These are phyloP conservation scores for Cryptomyrus ogoouensis DNA, from an alignment of 2,113 vertebrate species.

Conservation along the genomic window DNA sequence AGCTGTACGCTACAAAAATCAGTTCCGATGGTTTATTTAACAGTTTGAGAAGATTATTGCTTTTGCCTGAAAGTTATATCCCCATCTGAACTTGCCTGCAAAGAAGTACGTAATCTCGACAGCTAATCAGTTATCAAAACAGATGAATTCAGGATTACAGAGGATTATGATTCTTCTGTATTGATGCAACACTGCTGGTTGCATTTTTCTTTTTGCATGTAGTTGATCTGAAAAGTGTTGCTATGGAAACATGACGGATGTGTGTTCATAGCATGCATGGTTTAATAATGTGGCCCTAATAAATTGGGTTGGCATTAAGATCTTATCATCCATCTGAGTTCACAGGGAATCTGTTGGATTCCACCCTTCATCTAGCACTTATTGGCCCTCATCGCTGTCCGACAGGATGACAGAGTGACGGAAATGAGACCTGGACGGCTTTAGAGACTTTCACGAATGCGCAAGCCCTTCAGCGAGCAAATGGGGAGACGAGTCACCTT, in stretches of 20 bases:
- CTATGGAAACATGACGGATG: not conserved
- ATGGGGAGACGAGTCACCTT: not conserved
- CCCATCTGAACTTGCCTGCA: not conserved
- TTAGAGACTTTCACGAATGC: not conserved
- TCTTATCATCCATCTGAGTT: not conserved
- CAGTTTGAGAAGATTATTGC: not conserved
- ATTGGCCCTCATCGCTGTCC: not conserved
- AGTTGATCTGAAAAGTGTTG: not conserved
- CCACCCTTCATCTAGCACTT: not conserved
- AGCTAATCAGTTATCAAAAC: not conserved
- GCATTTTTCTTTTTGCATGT: not conserved
- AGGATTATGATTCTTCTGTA: not conserved
- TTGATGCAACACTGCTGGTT: not conserved
- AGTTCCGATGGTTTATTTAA: not conserved
- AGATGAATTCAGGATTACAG: not conserved
- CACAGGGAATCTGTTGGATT: not conserved
- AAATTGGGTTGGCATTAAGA: not conserved
- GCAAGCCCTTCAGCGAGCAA: not conserved
- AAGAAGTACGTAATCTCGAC: not conserved
- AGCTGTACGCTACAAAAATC: not conserved
- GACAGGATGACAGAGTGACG: not conserved
- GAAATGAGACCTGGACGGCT: not conserved
- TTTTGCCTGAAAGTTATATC: not conserved
- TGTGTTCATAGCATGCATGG: not conserved
- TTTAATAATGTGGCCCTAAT: not conserved